Conservation (phyloP, 2,888 invertebrate genomes). For the Eristalis intricaria region DNA sequence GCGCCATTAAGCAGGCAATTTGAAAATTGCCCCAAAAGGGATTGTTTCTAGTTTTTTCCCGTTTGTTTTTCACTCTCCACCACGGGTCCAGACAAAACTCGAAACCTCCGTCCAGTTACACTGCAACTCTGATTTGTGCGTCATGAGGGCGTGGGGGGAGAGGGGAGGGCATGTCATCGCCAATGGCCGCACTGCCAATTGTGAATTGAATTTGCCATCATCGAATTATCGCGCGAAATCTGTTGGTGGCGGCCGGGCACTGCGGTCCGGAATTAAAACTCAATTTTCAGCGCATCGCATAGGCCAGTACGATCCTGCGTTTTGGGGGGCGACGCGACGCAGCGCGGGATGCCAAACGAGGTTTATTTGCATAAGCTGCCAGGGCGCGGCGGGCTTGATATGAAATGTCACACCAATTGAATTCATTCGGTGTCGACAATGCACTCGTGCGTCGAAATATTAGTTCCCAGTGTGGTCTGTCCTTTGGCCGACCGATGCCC, state of each 20-base stretch:
- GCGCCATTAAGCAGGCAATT: slow-evolving; percentile 58
- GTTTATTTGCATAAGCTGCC: slow-evolving; percentile 56
- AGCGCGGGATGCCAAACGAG: background rate
- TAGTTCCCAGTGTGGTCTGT: slow-evolving; percentile 23
- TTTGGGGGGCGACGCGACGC: too few species aligned
- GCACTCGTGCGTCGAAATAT: slow-evolving; percentile 59
- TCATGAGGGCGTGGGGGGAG: too few species aligned
- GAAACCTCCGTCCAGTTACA: background rate
- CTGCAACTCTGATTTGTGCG: background rate
- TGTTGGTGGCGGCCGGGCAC: slow-evolving; percentile 37
- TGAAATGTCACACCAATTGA: slow-evolving; percentile 50
- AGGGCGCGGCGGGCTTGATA: slow-evolving; percentile 34
- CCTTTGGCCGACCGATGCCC: background rate
- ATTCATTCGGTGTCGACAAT: slow-evolving; percentile 66
- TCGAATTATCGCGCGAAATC: slow-evolving; percentile 66
- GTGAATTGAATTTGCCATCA: slow-evolving; percentile 66
- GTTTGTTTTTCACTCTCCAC: slow-evolving; percentile 53
- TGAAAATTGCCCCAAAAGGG: slow-evolving; percentile 33
- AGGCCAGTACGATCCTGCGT: background rate
- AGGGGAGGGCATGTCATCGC: background rate
- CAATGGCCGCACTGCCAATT: slow-evolving; percentile 51
- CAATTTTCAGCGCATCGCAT: slow-evolving; percentile 43
- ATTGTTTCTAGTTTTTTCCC: background rate
- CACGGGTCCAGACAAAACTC: background rate
- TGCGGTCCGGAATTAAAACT: slow-evolving; percentile 68